phyloP scores from a whole-genome alignment of 1,140 invertebrate species.

The Drosophila setifemur region DNA sequence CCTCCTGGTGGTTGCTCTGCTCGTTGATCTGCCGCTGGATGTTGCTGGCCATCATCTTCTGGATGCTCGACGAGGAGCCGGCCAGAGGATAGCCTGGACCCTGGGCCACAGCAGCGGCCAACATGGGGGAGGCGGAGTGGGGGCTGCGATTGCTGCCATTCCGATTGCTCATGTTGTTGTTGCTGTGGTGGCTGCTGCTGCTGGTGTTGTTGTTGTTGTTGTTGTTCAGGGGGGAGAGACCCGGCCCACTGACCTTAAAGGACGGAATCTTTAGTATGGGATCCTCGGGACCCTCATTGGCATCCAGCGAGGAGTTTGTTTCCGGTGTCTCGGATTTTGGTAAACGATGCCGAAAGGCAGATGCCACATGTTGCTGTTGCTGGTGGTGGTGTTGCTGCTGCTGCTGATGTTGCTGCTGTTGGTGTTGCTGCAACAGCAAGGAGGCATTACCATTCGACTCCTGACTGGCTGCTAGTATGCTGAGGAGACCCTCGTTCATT shows the following conservation, averaged over 20 bases:
- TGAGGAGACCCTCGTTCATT: constrained; percentile 84
- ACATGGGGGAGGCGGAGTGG: constrained; percentile 67
- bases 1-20: constrained; percentile 75
- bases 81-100: constrained; percentile 44
- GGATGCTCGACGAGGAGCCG: constrained; percentile 84
- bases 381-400: constrained; percentile 60
- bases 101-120: constrained; percentile 71
- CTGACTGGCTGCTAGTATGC: constrained; percentile 55
- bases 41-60: constrained; percentile 93
- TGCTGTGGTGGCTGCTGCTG: constrained; percentile 37
- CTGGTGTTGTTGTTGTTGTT: constrained; percentile 64
- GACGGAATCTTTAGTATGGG: constrained; percentile 96
- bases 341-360: constrained; percentile 68
- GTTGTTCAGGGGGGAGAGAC: constrained; percentile 25
- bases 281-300: constrained; percentile 84
- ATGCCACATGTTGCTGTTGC: constrained; percentile 59
- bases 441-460: constrained; percentile 54
- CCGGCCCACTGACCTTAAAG: constrained; percentile 88
- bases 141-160: constrained; percentile 69
- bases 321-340: constrained; percentile 82
- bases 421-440: constrained; percentile 50
- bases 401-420: constrained; percentile 55
- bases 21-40: constrained; percentile 94
- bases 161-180: constrained; percentile 30
- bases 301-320: constrained; percentile 75